These are phyloP conservation scores for Acanthosepion esculentum DNA, from an alignment of 2,888 invertebrate genomes.

Conservation along the genomic window DNA sequence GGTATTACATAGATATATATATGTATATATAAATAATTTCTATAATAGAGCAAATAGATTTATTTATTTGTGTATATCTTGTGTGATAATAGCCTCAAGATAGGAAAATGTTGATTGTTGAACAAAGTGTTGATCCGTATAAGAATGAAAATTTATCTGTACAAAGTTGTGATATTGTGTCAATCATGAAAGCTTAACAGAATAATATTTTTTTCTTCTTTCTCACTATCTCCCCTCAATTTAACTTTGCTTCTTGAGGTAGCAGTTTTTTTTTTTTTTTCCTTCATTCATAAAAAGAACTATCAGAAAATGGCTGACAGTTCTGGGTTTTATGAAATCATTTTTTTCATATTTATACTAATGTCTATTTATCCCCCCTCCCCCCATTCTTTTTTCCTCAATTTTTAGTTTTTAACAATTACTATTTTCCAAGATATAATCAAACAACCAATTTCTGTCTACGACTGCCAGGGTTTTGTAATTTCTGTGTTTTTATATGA, in stretches of 20 bases:
- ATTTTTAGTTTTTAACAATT: neutral
- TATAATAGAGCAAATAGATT: neutral
- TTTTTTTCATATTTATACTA: slow-evolving; percentile 2
- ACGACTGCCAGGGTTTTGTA: slow-evolving; percentile 14
- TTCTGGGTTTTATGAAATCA: neutral
- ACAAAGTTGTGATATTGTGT: slow-evolving; percentile 33
- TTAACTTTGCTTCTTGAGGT: slow-evolving; percentile 2
- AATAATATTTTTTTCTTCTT: neutral
- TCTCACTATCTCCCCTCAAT: neutral
- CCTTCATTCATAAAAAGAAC: neutral
- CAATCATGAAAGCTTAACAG: slow-evolving; percentile 20
- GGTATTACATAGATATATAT: slow-evolving; percentile 1
- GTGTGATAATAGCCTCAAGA: slow-evolving; percentile 33
- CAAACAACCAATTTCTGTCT: neutral
- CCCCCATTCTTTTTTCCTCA: neutral
- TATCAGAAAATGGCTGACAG: neutral
- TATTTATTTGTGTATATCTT: neutral
- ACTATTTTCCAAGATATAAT: neutral
- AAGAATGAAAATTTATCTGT: neutral
- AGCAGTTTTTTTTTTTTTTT: neutral
- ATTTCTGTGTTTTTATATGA: neutral
- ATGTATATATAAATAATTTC: neutral
- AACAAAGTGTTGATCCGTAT: slow-evolving; percentile 21
- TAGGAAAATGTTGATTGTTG: neutral
- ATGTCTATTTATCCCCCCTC: neutral